Evolutionary conservation across 2,113 vertebrate species (phyloP).

Genomic region (Oreochromis spilurus): DNA sequence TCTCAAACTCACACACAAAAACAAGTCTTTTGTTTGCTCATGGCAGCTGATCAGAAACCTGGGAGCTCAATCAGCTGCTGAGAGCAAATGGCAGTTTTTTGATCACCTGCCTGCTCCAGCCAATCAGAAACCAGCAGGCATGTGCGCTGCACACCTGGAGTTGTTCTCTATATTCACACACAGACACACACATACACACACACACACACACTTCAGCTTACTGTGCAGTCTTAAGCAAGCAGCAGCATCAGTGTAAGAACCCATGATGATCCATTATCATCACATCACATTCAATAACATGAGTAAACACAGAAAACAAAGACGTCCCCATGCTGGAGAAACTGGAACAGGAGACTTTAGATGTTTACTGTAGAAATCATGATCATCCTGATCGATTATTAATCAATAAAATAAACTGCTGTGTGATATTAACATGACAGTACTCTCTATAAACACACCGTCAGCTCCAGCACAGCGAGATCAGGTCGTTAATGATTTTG

Average conservation of each 20-base stretch:
- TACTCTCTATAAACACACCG: neutral
- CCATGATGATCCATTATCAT: neutral
- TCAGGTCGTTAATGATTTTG: neutral
- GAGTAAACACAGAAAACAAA: neutral
- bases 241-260: neutral
- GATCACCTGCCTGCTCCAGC: neutral
- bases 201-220: neutral
- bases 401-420: neutral
- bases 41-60: neutral
- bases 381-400: neutral
- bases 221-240: neutral
- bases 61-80: neutral
- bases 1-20: neutral
- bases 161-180: neutral
- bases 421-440: neutral
- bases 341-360: neutral
- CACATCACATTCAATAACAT: neutral
- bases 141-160: neutral
- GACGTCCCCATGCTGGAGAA: neutral
- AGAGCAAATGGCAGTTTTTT: neutral
- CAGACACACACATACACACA: neutral
- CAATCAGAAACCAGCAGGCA: neutral
- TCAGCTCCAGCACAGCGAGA: neutral
- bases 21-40: neutral
- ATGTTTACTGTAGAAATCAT: neutral